Evolutionary conservation across 2,888 invertebrate species (phyloP), one percentile per base, ranked within the genome.

Genomic region (Galerucella nymphaeae): DNA sequence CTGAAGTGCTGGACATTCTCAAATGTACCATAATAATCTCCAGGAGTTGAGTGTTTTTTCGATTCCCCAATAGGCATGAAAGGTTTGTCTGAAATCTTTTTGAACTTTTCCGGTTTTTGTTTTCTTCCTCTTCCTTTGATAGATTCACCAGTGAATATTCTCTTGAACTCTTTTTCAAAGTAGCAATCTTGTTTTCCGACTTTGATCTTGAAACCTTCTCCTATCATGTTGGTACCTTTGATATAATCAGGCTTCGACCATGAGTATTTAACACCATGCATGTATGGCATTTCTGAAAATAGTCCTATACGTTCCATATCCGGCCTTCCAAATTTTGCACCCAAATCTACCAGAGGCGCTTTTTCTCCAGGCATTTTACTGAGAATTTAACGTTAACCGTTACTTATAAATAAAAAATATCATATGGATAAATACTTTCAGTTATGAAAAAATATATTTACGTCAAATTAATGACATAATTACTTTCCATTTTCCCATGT

Each of bases 1-100:
- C 61, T 62, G 5, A 62, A 62, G 16, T 62, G 61, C 14, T 38
- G 18, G 42, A 42, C 18, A 14, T 16, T 42, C 5, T 41, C 42
- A 4, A 62, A 62, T 16, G 61, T 62, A 4, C 61, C 61, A 75
- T 86, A 87, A 80, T 87, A 87, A 79, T 90, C 90, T 16, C 89
- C 90, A 1, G 89, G 88, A 10, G 87, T 86, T 1, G 88, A 85
- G 76, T 88, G 88, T 65, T 82, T 80, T 80, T 90, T 89, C 0
- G 85, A 75, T 4, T 83, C 81, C 8, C 85, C 82, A 23, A 82
- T 72, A 4, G 86, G 85, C 41, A 84, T 71, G 70, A 87, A 85
- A 0, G 85, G 82, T 20, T 72, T 73, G 61, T 77, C 76, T 8
- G 80, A 42, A 18, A 62, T 42, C 61, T 79, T 80, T 73, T 81